Evolutionary conservation across 2,888 invertebrate genomes (phyloP).

Genomic region (Pammene fasciana): DNA sequence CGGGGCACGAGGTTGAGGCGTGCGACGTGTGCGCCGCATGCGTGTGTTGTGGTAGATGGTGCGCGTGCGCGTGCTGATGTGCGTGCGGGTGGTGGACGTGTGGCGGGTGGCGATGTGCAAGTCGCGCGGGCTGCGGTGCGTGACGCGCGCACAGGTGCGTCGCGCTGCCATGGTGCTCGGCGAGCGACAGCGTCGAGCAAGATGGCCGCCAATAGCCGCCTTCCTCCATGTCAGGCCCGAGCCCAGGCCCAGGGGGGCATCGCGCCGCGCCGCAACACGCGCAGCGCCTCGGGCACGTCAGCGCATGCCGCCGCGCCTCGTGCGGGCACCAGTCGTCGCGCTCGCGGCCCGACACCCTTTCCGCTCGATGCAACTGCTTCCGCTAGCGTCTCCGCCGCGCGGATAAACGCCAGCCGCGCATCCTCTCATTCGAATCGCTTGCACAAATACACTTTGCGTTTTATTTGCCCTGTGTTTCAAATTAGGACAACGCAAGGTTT

Average conservation of each 20-base stretch:
- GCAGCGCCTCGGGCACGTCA: constrained; percentile 82
- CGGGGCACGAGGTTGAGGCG: constrained; percentile 85
- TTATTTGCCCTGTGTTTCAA: constrained; percentile 46
- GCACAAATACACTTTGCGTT: constrained; percentile 50
- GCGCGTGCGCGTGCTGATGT: constrained; percentile 66
- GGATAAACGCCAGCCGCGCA: constrained; percentile 69
- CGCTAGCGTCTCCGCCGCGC: constrained; percentile 73
- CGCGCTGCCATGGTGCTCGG: constrained; percentile 78
- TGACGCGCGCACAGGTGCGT: constrained; percentile 76
- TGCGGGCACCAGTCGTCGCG: constrained; percentile 82
- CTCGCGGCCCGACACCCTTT: constrained; percentile 83
- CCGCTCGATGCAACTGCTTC: constrained; percentile 62
- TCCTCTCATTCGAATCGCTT: constrained; percentile 69
- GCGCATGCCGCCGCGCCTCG: constrained; percentile 81
- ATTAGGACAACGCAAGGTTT: constrained; percentile 34
- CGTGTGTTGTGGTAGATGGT: constrained; percentile 78
- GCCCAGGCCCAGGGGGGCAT: constrained; percentile 65
- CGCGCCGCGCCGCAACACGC: constrained; percentile 82
- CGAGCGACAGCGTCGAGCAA: constrained; percentile 80
- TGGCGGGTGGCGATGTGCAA: constrained; percentile 72
- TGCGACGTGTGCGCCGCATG: constrained; percentile 73
- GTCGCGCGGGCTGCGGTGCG: constrained; percentile 70
- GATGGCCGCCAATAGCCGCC: constrained; percentile 80
- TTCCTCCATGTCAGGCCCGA: constrained; percentile 78
- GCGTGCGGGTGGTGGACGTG: constrained; percentile 63